Evolutionary conservation across 2,888 invertebrate species (phyloP).

Genomic region (Lampropteryx suffumata): DNA sequence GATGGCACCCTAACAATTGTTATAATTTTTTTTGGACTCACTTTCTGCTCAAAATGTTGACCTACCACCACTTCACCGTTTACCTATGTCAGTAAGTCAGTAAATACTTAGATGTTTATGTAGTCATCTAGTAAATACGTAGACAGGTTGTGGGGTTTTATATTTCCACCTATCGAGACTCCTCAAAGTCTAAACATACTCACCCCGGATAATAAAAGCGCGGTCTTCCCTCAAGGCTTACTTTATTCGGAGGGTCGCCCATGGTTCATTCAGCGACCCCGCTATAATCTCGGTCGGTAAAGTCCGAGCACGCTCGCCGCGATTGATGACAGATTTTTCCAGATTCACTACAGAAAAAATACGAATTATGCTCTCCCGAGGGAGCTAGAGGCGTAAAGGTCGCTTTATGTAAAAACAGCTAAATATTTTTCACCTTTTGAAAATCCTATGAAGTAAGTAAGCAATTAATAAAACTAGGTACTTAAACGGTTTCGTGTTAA

Average conservation of each 20-base stretch:
- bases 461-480: too few relatives aligned
- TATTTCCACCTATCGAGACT: not conserved
- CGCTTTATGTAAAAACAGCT: conserved; percentile 2
- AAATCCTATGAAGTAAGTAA: too few relatives aligned
- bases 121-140: too few relatives aligned
- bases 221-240: conserved; percentile 8
- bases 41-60: too few relatives aligned
- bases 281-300: conserved; percentile 55
- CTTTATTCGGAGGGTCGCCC: conserved; percentile 36
- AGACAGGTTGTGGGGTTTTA: too few relatives aligned
- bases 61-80: too few relatives aligned
- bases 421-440: not conserved
- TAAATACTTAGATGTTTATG: too few relatives aligned
- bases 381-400: conserved; percentile 3
- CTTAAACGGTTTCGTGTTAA: not conserved
- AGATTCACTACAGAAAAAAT: conserved; percentile 47
- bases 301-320: conserved; percentile 56
- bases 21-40: too few relatives aligned
- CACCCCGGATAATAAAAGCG: not conserved
- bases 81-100: too few relatives aligned
- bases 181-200: not conserved
- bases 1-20: not conserved
- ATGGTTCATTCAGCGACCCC: conserved; percentile 39
- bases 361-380: conserved; percentile 36
- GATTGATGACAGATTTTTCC: conserved; percentile 63